These are phyloP conservation scores for Poicephalus meyeri DNA, from an alignment of 2,113 vertebrate genomes.

Conservation along the genomic window DNA sequence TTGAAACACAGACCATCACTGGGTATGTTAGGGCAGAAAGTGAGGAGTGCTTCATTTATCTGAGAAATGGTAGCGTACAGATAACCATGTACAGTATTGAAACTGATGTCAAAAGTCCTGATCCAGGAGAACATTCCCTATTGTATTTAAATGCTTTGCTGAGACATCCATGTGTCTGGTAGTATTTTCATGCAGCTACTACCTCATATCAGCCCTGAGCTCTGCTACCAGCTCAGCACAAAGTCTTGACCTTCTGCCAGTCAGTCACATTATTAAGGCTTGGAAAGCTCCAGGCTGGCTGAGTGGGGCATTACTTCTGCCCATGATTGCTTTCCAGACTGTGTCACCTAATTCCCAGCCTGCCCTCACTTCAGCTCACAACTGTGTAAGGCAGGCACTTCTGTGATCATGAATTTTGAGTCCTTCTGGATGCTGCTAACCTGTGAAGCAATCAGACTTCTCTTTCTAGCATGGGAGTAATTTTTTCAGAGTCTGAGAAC, in stretches of 20 bases:
- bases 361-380: not conserved
- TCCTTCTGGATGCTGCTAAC: not conserved
- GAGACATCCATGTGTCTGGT: not conserved
- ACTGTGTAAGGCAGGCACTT: not conserved
- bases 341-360: constrained; percentile 10
- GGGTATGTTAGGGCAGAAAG: not conserved
- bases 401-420: not conserved
- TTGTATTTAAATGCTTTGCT: not conserved
- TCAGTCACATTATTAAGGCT: not conserved
- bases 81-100: not conserved
- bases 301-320: not conserved
- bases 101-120: not conserved
- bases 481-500: not conserved
- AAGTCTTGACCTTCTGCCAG: not conserved
- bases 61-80: not conserved
- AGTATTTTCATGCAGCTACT: not conserved
- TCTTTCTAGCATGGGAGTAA: not conserved
- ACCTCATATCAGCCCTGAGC: not conserved
- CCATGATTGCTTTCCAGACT: not conserved
- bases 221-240: not conserved
- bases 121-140: not conserved
- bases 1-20: not conserved
- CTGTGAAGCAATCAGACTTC: not conserved
- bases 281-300: not conserved
- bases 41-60: not conserved